Evolutionary conservation across 2,797 vertebrate genomes (phyloP), one percentile per base, ranked within the genome.

Genomic region (Galago senegalensis): DNA sequence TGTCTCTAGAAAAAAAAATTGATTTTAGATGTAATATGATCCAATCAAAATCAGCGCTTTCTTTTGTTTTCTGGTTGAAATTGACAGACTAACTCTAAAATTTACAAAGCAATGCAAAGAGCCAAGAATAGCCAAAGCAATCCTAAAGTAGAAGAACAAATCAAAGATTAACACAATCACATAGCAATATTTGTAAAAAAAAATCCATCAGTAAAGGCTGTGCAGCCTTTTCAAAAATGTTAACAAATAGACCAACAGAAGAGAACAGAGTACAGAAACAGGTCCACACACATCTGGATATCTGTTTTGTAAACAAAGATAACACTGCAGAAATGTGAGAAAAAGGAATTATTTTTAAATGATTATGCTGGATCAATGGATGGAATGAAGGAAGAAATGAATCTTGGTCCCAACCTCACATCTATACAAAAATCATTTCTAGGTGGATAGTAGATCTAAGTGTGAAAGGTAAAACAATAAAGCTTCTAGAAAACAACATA

Each of bases 91-190:
- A n/a, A 89, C 31, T 73, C 60, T 76, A 69, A 89, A 70, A 89
- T 92, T 79, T 75, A 70, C 53, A 87, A 82, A 72, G 21, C 18
- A 77, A 72, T 20, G 2, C 27, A 94, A 95, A 90, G 40, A 37
- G 46, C 46, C 10, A 76, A 93, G 27, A 65, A 89, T 18, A 96
- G 56, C 37, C 27, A 89, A 89, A 25, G 46, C 16, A 72, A 53
- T 72, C n/a, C 40, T 86, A 86, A 92, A 89, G 49, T 46, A 84
- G 77, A 93, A 87, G 37, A 93, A 85, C 43, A 91, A 95, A 72
- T 37, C 61, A 31, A 86, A 2, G 31, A 65, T 56, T 61, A 56
- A 90, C n/a, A 56, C 16, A 56, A 88, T 76, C 70, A 80, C 43
- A 69, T 73, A 73, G 7, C 1, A 81, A 69, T 69, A 43, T 25